These are phyloP conservation scores for Gyps fulvus DNA, from an alignment of 2,113 vertebrate genomes.

Conservation along the genomic window DNA sequence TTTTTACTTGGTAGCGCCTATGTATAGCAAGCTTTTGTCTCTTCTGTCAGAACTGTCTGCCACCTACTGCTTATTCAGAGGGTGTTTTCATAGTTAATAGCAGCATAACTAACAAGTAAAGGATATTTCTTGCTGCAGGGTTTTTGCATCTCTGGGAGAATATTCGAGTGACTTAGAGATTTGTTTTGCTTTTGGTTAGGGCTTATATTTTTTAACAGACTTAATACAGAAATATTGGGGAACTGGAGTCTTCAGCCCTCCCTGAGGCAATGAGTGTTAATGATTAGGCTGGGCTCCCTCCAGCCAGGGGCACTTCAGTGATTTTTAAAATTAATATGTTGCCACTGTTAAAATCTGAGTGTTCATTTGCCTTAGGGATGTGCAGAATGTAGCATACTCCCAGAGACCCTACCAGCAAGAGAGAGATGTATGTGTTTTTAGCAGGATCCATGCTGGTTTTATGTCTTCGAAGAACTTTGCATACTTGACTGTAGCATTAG, in stretches of 20 bases:
- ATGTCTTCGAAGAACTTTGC: not conserved
- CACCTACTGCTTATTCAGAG: conserved; percentile 40
- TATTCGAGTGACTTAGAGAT: not conserved
- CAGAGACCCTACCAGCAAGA: not conserved
- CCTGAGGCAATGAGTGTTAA: conserved; percentile 32
- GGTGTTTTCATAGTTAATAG: conserved; percentile 27
- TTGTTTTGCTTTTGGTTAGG: conserved; percentile 8
- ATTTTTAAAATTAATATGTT: conserved; percentile 38
- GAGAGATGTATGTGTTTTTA: not conserved
- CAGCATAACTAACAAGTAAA: conserved; percentile 28
- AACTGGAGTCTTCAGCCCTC: conserved; percentile 39
- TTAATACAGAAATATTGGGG: conserved; percentile 7
- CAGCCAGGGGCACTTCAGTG: conserved; percentile 6
- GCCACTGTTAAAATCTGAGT: not conserved
- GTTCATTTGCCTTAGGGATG: not conserved
- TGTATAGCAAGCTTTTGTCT: conserved; percentile 10
- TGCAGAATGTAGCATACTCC: not conserved
- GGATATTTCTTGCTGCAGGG: conserved; percentile 10
- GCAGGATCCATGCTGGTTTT: not conserved
- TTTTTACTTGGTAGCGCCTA: not conserved
- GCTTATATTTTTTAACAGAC: conserved; percentile 12
- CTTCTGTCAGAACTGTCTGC: conserved; percentile 9
- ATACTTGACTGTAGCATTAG: not conserved
- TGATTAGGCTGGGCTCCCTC: conserved; percentile 2
- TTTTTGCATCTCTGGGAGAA: not conserved